These are phyloP conservation scores for Ophion obscuratus DNA, from an alignment of 2,888 invertebrate species.

Conservation along the genomic window DNA sequence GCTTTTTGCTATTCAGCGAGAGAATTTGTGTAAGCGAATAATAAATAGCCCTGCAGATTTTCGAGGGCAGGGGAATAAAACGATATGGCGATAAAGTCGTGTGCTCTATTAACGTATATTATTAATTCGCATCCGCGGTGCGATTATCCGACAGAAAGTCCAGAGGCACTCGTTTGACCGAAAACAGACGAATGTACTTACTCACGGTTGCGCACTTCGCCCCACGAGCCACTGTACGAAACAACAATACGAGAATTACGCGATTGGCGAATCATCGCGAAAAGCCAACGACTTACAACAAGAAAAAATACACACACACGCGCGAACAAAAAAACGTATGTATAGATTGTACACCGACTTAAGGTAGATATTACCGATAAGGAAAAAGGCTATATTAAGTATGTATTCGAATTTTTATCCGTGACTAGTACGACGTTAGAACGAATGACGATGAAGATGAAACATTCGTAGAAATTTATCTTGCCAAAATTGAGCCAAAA, in stretches of 20 bases:
- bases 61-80: not conserved
- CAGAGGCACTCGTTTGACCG: conserved; percentile 19
- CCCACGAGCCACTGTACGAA: conserved; percentile 10
- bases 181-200: conserved; percentile 50
- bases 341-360: conserved; percentile 74
- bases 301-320: conserved; percentile 24
- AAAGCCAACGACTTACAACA: conserved; percentile 39
- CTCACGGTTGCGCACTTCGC: conserved; percentile 39
- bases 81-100: conserved; percentile 11
- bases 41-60: conserved; percentile 5
- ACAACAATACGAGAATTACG: conserved; percentile 23
- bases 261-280: conserved; percentile 25
- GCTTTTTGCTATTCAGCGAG: conserved; percentile 52
- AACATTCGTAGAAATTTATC: conserved; percentile 41
- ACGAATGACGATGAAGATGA: conserved; percentile 18
- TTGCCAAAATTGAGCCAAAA: conserved; percentile 52
- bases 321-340: conserved; percentile 56
- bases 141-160: conserved; percentile 35
- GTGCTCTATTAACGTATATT: conserved; percentile 29
- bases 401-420: conserved; percentile 66
- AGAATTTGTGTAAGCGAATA: conserved; percentile 13
- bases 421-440: conserved; percentile 67
- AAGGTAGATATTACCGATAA: conserved; percentile 73
- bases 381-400: conserved; percentile 70
- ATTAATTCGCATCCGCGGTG: conserved; percentile 40